These are phyloP conservation scores for Cephus sareptanus DNA, from an alignment of 2,888 invertebrate species.

Conservation along the genomic window DNA sequence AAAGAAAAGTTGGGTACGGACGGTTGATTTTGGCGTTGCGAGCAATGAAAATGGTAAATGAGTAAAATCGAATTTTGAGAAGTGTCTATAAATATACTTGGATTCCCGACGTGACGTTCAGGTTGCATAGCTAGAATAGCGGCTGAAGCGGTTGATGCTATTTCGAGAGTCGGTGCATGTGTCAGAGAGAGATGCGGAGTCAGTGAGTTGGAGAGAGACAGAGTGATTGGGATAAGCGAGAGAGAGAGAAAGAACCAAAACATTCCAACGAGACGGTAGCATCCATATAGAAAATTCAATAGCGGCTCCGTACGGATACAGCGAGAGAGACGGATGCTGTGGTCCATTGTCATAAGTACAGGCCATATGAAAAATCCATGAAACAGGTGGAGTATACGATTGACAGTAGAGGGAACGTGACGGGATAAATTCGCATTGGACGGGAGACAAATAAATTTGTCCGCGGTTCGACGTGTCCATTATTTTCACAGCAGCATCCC, in stretches of 20 bases:
- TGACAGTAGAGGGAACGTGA: background rate
- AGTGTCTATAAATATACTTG: background rate
- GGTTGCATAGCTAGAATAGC: background rate
- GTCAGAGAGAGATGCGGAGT: background rate
- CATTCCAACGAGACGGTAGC: background rate
- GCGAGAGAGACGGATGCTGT: background rate
- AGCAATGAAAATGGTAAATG: background rate
- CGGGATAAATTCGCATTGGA: background rate
- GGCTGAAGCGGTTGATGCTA: background rate
- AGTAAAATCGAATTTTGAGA: background rate
- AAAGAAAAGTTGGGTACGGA: fast-evolving
- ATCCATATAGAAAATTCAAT: background rate
- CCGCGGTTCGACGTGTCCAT: background rate
- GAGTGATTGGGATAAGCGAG: background rate
- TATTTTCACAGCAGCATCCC: background rate
- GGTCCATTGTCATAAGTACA: background rate
- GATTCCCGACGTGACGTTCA: background rate
- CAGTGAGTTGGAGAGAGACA: background rate
- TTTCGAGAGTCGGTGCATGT: background rate
- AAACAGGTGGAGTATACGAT: background rate
- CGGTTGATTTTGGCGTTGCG: background rate
- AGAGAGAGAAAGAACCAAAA: background rate
- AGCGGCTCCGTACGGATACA: background rate
- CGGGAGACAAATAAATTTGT: background rate
- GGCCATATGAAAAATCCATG: background rate